Conservation (phyloP, 2,797 vertebrate genomes). For the Tangara arthus region DNA sequence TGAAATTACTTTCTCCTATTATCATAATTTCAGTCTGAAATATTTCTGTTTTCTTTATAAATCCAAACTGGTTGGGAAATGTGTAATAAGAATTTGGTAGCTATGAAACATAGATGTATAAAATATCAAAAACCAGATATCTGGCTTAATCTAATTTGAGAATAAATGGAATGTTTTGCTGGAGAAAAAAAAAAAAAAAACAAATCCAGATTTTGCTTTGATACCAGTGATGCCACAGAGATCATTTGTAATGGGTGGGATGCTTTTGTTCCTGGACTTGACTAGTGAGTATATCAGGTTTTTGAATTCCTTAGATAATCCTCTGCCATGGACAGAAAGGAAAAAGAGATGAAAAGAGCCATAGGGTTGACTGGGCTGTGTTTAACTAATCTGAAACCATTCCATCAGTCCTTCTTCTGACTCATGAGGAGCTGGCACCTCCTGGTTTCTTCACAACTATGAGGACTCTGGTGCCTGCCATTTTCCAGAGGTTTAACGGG, state of each 20-base stretch:
- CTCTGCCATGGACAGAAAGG: neutral
- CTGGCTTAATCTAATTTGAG: neutral
- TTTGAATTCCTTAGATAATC: neutral
- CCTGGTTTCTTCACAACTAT: fast-evolving
- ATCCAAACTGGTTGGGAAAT: neutral
- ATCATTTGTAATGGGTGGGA: neutral
- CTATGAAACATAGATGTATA: neutral
- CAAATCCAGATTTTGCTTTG: neutral
- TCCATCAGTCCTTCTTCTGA: neutral
- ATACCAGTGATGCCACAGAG: neutral
- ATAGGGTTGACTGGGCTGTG: neutral
- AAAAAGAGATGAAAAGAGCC: neutral
- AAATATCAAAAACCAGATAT: neutral
- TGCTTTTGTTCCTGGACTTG: neutral
- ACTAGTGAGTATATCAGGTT: neutral
- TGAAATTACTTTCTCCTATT: neutral
- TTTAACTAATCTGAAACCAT: neutral
- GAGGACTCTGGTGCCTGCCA: neutral
- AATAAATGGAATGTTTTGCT: neutral
- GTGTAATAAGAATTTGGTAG: neutral
- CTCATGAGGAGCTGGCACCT: neutral
- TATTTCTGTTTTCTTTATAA: neutral
- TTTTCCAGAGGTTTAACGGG: neutral
- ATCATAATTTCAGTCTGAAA: neutral
- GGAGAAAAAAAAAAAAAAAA: neutral